A percentile compares a stretch with the other conserved stretches of the same genome.
Evolutionary conservation across 2,797 vertebrate species (phyloP).

Genomic region (Onychomys arenicola): DNA sequence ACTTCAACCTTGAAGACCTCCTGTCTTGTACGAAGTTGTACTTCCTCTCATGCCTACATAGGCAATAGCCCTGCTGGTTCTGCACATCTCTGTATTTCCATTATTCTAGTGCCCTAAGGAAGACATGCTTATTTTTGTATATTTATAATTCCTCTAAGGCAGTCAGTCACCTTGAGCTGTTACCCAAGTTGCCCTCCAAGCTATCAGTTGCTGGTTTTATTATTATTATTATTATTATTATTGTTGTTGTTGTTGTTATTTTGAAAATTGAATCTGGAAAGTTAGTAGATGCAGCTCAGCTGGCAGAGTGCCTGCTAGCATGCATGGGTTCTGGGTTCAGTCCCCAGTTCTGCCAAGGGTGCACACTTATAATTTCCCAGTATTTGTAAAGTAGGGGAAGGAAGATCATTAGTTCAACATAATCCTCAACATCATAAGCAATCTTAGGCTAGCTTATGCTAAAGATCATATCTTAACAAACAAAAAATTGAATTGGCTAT

Average conservation of each 20-base stretch:
- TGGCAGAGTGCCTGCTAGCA: background rate
- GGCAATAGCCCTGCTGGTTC: background rate
- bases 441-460: background rate
- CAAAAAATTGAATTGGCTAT: background rate
- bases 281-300: background rate
- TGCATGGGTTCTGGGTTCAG: background rate
- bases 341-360: background rate
- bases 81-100: background rate
- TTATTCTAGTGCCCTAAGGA: background rate
- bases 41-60: background rate
- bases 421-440: background rate
- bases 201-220: background rate
- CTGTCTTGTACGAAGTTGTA: background rate
- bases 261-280: background rate
- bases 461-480: background rate
- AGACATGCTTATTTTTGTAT: background rate
- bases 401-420: background rate
- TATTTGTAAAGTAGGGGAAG: background rate
- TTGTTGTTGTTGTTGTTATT: background rate
- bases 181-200: background rate
- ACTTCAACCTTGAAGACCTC: background rate
- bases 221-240: background rate
- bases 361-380: background rate
- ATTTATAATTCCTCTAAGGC: background rate
- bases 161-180: background rate